A percentile compares a stretch with the other conserved stretches of the same genome.
phyloP scores from a whole-genome alignment of 2,797 vertebrate genomes.

The Ispidina lecontei region DNA sequence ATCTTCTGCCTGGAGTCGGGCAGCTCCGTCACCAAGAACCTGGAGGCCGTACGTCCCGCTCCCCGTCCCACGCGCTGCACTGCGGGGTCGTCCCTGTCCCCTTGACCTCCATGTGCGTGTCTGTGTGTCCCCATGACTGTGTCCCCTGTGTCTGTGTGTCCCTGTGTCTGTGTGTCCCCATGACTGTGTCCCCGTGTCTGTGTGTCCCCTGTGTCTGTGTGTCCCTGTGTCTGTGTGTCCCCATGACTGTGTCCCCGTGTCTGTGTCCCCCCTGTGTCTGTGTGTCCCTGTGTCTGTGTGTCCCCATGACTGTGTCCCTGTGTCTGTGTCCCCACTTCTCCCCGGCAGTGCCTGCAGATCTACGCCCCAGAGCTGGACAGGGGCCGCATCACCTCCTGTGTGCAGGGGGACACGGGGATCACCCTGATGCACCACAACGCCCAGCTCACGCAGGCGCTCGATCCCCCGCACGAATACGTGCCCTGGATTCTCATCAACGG shows the following conservation, averaged over 20 bases:
- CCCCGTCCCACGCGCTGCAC: rapidly evolving
- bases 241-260: too few species aligned
- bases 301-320: rapidly evolving
- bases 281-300: too few species aligned
- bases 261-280: too few species aligned
- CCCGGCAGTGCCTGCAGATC: slow-evolving; percentile 81
- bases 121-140: too few species aligned
- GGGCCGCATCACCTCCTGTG: slow-evolving; percentile 77
- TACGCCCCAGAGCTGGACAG: slow-evolving; percentile 60
- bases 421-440: slow-evolving; percentile 90
- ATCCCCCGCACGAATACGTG: slow-evolving; percentile 86
- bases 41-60: slow-evolving; percentile 64
- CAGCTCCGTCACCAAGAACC: slow-evolving; percentile 63
- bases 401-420: slow-evolving; percentile 80
- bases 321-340: neutral
- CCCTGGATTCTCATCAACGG: slow-evolving; percentile 92
- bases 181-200: too few species aligned
- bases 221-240: too few species aligned
- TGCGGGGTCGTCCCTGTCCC: rapidly evolving
- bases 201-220: neutral
- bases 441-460: slow-evolving; percentile 76
- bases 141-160: too few species aligned
- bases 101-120: neutral
- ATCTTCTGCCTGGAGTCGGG: slow-evolving; percentile 88
- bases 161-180: too few species aligned